A percentile compares a stretch with the other conserved stretches of the same genome.
These are phyloP conservation scores for Pongo abelii DNA, from an alignment of 2,113 vertebrate species.

Conservation along the genomic window DNA sequence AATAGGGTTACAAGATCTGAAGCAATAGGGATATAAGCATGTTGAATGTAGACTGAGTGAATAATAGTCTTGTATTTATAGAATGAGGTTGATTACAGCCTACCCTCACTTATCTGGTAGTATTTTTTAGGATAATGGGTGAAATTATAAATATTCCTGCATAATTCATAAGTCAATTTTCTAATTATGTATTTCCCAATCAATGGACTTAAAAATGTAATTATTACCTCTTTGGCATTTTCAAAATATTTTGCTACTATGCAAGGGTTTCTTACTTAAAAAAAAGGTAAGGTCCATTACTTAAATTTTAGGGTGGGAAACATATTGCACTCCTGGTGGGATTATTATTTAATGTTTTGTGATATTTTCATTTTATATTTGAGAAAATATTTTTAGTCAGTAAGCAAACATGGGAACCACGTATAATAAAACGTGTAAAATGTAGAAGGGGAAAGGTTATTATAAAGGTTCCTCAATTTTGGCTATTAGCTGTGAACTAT, in stretches of 20 bases:
- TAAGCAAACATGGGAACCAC: neutral
- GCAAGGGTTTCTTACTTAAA: neutral
- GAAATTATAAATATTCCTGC: slow-evolving; percentile 14
- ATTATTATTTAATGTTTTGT: neutral
- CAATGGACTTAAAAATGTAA: neutral
- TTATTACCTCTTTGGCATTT: neutral
- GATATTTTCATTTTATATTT: neutral
- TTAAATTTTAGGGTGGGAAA: neutral
- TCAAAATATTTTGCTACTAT: neutral
- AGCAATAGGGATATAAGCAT: neutral
- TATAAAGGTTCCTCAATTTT: neutral
- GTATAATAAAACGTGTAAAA: neutral
- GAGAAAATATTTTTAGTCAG: slow-evolving; percentile 2
- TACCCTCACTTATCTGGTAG: neutral
- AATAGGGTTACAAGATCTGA: neutral
- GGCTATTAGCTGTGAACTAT: neutral
- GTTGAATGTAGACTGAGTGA: neutral
- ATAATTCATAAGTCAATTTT: neutral
- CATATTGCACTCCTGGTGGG: neutral
- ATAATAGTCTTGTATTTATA: neutral
- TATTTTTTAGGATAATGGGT: neutral
- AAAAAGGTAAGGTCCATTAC: neutral
- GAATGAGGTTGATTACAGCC: slow-evolving; percentile 10
- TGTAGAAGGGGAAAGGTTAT: neutral
- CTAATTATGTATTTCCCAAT: neutral